Percentiles rank a stretch among this genome's conserved stretches.
Evolutionary conservation across 2,797 vertebrate genomes (phyloP).

Genomic region (Gorsachius magnificus): DNA sequence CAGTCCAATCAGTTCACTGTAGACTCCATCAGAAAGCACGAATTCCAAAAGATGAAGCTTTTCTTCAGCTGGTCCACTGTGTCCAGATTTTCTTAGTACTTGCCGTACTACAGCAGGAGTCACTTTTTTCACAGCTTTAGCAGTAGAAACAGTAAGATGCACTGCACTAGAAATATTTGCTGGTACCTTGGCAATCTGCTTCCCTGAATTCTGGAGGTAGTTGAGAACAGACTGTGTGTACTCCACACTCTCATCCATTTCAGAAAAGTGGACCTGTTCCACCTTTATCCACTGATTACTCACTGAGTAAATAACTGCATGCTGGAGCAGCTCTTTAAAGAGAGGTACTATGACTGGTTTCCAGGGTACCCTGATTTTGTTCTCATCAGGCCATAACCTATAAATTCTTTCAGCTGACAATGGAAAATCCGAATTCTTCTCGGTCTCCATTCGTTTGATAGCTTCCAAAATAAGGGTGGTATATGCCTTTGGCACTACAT

Average conservation of each 20-base stretch:
- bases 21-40: slow-evolving; percentile 87
- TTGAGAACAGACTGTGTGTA: slow-evolving; percentile 85
- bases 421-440: slow-evolving; percentile 85
- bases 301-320: slow-evolving; percentile 87
- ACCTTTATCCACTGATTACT: slow-evolving; percentile 85
- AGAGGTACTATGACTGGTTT: slow-evolving; percentile 89
- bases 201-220: slow-evolving; percentile 95
- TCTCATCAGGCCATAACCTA: slow-evolving; percentile 88
- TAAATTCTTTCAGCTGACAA: slow-evolving; percentile 85
- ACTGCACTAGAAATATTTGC: slow-evolving; percentile 82
- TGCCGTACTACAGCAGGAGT: slow-evolving; percentile 89
- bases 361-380: slow-evolving; percentile 87
- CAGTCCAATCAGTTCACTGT: slow-evolving; percentile 92
- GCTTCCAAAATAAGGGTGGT: slow-evolving; percentile 88
- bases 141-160: slow-evolving; percentile 64
- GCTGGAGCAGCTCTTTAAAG: slow-evolving; percentile 86
- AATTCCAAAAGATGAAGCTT: slow-evolving; percentile 92
- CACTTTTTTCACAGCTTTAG: slow-evolving; percentile 83
- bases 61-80: slow-evolving; percentile 81
- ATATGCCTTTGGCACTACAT: slow-evolving; percentile 91
- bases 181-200: slow-evolving; percentile 89
- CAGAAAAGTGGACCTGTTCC: slow-evolving; percentile 89
- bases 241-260: slow-evolving; percentile 83
- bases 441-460: slow-evolving; percentile 85
- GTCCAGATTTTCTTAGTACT: slow-evolving; percentile 85